Evolutionary conservation across 2,888 invertebrate species (phyloP).

Genomic region (Orthosia gothica): DNA sequence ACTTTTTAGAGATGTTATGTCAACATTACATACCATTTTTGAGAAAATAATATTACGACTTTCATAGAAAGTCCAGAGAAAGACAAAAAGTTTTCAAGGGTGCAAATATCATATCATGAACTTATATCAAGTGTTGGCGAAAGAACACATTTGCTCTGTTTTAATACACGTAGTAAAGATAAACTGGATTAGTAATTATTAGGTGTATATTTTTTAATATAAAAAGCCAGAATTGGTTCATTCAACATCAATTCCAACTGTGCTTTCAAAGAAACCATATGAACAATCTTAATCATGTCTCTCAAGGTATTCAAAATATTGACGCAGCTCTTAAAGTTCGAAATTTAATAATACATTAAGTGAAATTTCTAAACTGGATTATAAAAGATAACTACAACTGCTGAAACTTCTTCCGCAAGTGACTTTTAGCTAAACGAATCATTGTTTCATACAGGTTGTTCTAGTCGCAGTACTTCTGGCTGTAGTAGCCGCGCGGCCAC

Average conservation of each 20-base stretch:
- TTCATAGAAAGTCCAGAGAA: constrained; percentile 1
- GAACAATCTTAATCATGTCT: constrained; percentile 11
- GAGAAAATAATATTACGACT: background rate
- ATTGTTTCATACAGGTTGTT: constrained; percentile 6
- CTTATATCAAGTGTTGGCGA: background rate
- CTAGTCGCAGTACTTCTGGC: constrained; percentile 31
- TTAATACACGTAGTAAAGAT: constrained; percentile 1
- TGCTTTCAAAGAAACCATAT: background rate
- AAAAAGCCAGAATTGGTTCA: constrained; percentile 5
- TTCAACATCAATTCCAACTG: background rate
- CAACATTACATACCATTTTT: too few relatives aligned
- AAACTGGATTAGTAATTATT: constrained; percentile 3
- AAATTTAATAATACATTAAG: background rate
- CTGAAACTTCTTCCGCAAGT: too few relatives aligned
- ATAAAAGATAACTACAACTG: too few relatives aligned
- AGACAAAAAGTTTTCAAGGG: background rate
- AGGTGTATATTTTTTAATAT: constrained; percentile 2
- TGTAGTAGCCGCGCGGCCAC: constrained; percentile 43
- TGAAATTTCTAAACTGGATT: too few relatives aligned
- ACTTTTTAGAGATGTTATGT: too few relatives aligned
- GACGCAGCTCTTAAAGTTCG: background rate
- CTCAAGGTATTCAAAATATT: constrained; percentile 10
- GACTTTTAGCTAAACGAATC: background rate
- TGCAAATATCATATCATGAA: background rate
- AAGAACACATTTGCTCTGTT: constrained; percentile 5